Evolutionary conservation across 2,797 vertebrate species (phyloP).

Genomic region (Cossypha heuglini): DNA sequence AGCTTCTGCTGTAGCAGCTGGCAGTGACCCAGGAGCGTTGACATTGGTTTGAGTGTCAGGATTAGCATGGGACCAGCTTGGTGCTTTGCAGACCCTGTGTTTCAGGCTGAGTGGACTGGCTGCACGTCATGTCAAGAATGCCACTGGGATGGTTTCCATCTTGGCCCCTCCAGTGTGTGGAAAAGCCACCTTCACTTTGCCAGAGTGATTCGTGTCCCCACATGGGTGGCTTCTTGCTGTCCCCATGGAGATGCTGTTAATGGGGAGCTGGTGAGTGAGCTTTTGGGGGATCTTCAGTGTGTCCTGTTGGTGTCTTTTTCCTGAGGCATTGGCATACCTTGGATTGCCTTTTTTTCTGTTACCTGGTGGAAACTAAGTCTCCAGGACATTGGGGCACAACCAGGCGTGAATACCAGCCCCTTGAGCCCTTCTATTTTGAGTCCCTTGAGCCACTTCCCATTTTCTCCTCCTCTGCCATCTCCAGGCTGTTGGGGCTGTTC

Average conservation of each 20-base stretch:
- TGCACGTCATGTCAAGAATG: rapidly evolving
- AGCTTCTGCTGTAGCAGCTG: background rate
- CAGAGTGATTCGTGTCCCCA: rapidly evolving
- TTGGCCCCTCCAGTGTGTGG: background rate
- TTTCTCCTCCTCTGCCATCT: background rate
- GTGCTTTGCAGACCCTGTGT: background rate
- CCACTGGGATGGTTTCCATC: background rate
- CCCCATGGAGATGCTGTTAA: background rate
- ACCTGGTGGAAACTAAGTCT: background rate
- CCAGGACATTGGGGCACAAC: rapidly evolving
- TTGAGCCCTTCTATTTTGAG: background rate
- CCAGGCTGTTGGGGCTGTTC: background rate
- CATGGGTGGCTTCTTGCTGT: background rate
- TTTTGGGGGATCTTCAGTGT: background rate
- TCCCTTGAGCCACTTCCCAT: background rate
- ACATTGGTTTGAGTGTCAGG: background rate
- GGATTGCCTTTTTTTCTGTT: background rate
- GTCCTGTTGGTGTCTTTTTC: background rate
- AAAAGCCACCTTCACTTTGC: background rate
- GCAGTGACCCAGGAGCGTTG: background rate
- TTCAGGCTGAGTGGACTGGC: background rate
- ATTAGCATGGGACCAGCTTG: rapidly evolving
- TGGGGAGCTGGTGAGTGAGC: background rate
- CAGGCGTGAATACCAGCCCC: rapidly evolving
- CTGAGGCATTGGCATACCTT: background rate